These are phyloP conservation scores for Gallinago undulata DNA, from an alignment of 2,113 vertebrate genomes.

Conservation along the genomic window DNA sequence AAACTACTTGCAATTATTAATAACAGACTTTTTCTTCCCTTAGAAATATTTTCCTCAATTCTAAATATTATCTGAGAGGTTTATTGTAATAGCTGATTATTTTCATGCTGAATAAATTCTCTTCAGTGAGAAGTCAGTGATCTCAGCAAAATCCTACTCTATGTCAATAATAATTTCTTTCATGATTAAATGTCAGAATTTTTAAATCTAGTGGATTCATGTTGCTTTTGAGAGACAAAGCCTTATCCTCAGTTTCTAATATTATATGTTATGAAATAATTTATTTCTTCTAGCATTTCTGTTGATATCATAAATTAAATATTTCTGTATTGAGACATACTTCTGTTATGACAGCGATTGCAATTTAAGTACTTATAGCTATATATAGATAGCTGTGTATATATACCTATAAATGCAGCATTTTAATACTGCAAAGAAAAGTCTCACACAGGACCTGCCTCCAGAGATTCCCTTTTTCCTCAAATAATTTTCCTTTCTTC, in stretches of 20 bases:
- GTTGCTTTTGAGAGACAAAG: not conserved
- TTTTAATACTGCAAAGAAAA: not conserved
- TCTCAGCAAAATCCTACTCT: not conserved
- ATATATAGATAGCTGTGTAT: not conserved
- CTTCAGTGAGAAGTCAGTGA: not conserved
- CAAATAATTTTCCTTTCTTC: not conserved
- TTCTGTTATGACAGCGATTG: not conserved
- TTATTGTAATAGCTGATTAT: not conserved
- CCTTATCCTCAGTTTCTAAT: not conserved
- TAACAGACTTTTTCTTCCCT: not conserved
- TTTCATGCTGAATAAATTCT: not conserved
- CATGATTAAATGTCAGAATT: not conserved
- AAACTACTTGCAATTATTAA: not conserved
- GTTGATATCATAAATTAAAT: not conserved
- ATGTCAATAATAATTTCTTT: not conserved
- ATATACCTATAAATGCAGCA: not conserved
- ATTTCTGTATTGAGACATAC: not conserved
- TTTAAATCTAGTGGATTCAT: not conserved
- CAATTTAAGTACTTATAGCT: not conserved
- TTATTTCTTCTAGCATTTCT: not conserved
- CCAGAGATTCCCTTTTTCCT: not conserved
- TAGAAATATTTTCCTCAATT: not conserved
- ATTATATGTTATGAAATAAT: not conserved
- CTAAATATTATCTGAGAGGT: not conserved
- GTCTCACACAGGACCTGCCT: not conserved